Base-by-base conservation (phyloP, 64 coral and sea anemone genomes). In the Platygyra sinensis region DNA sequence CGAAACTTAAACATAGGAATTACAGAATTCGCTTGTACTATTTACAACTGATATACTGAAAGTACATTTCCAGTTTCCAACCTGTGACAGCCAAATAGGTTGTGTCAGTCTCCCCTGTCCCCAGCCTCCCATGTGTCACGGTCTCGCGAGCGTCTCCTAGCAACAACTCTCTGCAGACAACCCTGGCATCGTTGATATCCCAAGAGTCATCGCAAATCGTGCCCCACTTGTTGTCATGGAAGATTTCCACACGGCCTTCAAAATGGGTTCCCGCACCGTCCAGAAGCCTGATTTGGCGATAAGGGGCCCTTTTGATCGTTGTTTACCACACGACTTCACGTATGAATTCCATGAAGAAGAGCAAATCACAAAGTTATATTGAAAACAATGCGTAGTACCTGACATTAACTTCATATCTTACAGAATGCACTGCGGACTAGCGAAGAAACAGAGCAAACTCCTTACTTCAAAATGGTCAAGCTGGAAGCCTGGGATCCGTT, bases 171-270 rank as follows among this genome's bases (percentile, higher is more conserved):
- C 92, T 60, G 20, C 95, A 97, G 3, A 94, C 77, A 50, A 94
- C 95, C 10, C 61, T 77, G 12, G 95, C 95, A 60, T 89, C 88
- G 30, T 83, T 90, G 12, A 94, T 97, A 75, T 94, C 92, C 91
- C 91, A 97, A 14, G 62, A 84, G 64, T 97, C 95, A 24, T 97
- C 95, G 39, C 95, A 97, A 78, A 97, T 71, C 10, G 95, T 97
- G 10, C 95, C 95, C 95, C 95, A 97, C 10, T 74, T 64, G 72
- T 81, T 90, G 52, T 91, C 74, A 63, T 86, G 88, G 67, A 76
- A 97, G 4, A 97, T 77, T 62, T 97, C 95, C 0, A 97, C 76
- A 17, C 95, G 95, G 5, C 95, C 95, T 64, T 94, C 82, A 84
- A 97, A 91, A 5, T 80, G 88, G 33, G 12, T 94, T 16, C 52